Percentiles rank a stretch among this genome's conserved stretches.
Conservation (phyloP, 2,113 vertebrate species). For the Sclerurus mexicanus region DNA sequence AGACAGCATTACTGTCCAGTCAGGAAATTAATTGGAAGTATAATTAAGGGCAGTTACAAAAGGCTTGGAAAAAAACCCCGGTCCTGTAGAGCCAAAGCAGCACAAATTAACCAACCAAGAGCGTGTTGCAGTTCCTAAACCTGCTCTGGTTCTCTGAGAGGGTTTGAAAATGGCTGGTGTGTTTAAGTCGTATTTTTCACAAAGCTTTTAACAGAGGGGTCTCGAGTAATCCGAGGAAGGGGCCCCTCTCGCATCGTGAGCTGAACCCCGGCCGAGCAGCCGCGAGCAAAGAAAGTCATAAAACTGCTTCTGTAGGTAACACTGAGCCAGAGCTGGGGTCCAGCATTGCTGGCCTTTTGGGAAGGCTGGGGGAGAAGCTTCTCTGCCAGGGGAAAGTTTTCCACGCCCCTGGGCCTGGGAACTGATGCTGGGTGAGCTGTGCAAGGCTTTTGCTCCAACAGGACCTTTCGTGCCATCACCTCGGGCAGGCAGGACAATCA, state of each 20-base stretch:
- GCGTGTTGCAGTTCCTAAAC: background rate
- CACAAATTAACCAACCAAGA: background rate
- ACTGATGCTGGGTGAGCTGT: background rate
- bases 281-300: background rate
- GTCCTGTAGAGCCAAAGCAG: background rate
- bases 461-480: rapidly evolving
- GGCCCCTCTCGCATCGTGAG: background rate
- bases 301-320: background rate
- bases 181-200: background rate
- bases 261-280: background rate
- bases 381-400: background rate
- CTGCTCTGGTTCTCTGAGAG: background rate
- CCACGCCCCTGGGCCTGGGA: background rate
- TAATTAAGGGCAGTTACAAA: background rate
- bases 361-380: background rate
- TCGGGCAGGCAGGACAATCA: background rate
- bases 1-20: background rate
- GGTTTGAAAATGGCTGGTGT: background rate
- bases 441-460: background rate
- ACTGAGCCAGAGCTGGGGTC: rapidly evolving
- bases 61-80: background rate
- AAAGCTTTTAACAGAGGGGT: background rate
- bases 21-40: background rate
- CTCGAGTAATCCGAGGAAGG: background rate
- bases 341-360: background rate